Evolutionary conservation across 2,888 invertebrate species (phyloP).

Genomic region (Tenthredo amoena): DNA sequence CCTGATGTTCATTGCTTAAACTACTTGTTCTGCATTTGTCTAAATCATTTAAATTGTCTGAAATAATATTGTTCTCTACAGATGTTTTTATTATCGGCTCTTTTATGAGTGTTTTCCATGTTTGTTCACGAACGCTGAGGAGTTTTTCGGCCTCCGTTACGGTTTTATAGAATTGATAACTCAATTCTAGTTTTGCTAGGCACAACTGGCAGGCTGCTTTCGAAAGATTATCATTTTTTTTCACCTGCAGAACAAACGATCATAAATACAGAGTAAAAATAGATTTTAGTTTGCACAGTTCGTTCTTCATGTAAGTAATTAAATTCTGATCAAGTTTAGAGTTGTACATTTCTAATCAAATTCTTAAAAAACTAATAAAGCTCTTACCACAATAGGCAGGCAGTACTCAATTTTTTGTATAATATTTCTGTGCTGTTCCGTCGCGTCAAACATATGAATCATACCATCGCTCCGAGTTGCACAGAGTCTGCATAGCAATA

Average conservation of each 20-base stretch:
- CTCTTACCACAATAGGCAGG: background rate
- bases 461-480: background rate
- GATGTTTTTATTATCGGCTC: background rate
- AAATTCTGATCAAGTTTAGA: background rate
- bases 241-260: slow-evolving; percentile 44
- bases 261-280: background rate
- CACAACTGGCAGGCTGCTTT: slow-evolving; percentile 55
- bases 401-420: background rate
- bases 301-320: background rate
- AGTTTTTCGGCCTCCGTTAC: slow-evolving; percentile 48
- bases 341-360: background rate
- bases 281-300: background rate
- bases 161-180: slow-evolving; percentile 54
- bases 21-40: background rate
- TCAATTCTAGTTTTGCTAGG: slow-evolving; percentile 48
- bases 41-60: background rate
- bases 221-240: slow-evolving; percentile 37
- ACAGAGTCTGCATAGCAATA: background rate
- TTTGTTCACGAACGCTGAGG: background rate
- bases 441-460: background rate
- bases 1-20: background rate
- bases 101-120: too few relatives aligned
- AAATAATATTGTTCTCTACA: background rate
- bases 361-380: background rate
- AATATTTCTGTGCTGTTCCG: background rate